phyloP scores from a whole-genome alignment of 2,888 invertebrate genomes.

The Panopea generosa region DNA sequence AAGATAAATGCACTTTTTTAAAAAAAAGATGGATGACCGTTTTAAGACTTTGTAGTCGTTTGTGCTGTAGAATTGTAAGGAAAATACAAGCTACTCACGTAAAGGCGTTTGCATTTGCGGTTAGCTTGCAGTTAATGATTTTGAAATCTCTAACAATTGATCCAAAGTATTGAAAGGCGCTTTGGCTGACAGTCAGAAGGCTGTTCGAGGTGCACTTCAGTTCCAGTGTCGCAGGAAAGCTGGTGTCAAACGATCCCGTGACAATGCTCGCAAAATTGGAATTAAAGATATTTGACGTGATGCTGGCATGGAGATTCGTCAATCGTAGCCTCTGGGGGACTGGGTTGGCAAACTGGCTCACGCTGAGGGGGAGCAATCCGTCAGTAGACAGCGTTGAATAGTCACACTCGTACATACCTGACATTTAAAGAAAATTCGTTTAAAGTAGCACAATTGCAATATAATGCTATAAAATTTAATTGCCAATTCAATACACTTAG shows the following conservation, averaged over 20 bases:
- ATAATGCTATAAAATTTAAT: too few relatives aligned
- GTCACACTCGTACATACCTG: slow-evolving; percentile 61
- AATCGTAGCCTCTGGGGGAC: slow-evolving; percentile 57
- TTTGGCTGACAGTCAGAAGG: slow-evolving; percentile 30
- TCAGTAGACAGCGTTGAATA: slow-evolving; percentile 24
- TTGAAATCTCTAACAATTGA: slow-evolving; percentile 52
- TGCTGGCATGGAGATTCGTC: slow-evolving; percentile 39
- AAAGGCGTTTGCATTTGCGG: slow-evolving; percentile 43
- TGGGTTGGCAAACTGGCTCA: slow-evolving; percentile 47
- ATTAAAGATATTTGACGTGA: slow-evolving; percentile 40
- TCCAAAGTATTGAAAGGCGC: slow-evolving; percentile 33
- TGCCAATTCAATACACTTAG: too few relatives aligned
- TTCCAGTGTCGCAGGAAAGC: slow-evolving; percentile 60
- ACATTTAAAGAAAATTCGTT: too few relatives aligned
- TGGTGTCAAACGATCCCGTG: slow-evolving; percentile 44
- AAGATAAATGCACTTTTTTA: too few relatives aligned
- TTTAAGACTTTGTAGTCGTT: too few relatives aligned
- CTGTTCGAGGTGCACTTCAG: slow-evolving; percentile 46
- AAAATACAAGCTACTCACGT: too few relatives aligned
- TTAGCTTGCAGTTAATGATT: slow-evolving; percentile 55
- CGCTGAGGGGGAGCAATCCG: slow-evolving; percentile 42
- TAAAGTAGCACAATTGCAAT: slow-evolving; percentile 6
- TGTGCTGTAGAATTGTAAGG: too few relatives aligned
- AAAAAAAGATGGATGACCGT: too few relatives aligned
- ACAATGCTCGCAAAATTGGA: slow-evolving; percentile 37